These are phyloP conservation scores for Glaucopsyche alexis DNA, from an alignment of 2,888 invertebrate species.

Conservation along the genomic window DNA sequence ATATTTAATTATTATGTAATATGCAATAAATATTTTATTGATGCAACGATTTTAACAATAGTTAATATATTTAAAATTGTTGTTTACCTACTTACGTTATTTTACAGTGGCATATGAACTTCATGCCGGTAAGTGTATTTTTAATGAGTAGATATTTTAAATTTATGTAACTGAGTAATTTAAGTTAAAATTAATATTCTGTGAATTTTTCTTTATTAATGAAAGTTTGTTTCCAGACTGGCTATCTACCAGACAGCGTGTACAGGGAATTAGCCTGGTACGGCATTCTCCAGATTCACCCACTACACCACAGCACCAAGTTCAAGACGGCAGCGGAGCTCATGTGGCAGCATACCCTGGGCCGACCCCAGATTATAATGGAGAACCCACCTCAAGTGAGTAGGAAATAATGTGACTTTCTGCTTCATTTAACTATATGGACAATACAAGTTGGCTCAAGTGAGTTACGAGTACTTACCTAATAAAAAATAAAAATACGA, in stretches of 20 bases:
- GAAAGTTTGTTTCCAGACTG: constrained; percentile 53
- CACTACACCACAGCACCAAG: constrained; percentile 68
- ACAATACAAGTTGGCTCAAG: background rate
- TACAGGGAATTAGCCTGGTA: constrained; percentile 75
- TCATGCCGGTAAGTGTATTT: constrained; percentile 63
- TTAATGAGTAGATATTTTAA: background rate
- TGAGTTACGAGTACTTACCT: background rate
- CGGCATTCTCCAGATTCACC: constrained; percentile 71
- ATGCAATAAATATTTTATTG: too few species aligned
- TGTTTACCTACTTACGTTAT: constrained; percentile 1
- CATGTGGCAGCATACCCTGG: constrained; percentile 75
- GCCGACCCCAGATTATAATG: constrained; percentile 71
- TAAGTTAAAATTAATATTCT: too few species aligned
- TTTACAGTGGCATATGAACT: constrained; percentile 73
- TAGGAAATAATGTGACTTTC: background rate
- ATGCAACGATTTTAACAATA: too few species aligned
- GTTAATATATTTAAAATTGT: too few species aligned
- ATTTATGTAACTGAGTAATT: too few species aligned
- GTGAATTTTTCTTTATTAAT: background rate
- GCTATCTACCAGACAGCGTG: constrained; percentile 70
- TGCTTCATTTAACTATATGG: background rate
- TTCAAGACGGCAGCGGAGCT: constrained; percentile 68
- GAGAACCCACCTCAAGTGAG: constrained; percentile 70
- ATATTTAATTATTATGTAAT: too few species aligned
- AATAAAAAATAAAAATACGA: too few species aligned